Evolutionary conservation across 1,140 invertebrate genomes (phyloP).

Genomic region (Ceratina japonica): DNA sequence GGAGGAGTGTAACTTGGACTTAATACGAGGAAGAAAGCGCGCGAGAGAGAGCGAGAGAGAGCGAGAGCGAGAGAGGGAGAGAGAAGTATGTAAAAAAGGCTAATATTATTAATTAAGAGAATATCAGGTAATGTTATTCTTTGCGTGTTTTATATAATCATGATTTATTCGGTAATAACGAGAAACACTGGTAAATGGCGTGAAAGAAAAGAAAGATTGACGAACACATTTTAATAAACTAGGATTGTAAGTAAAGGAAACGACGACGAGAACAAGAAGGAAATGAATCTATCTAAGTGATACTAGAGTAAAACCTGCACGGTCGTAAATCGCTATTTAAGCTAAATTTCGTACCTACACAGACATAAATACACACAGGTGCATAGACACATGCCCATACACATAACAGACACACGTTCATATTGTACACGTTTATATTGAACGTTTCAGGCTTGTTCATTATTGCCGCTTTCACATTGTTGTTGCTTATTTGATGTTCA

Average conservation of each 20-base stretch:
- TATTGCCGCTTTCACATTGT: slow-evolving; percentile 22
- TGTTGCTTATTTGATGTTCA: slow-evolving; percentile 16
- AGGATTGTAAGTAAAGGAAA: slow-evolving; percentile 64
- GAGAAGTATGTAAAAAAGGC: slow-evolving; percentile 64
- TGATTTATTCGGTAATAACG: slow-evolving; percentile 68
- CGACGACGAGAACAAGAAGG: slow-evolving; percentile 35
- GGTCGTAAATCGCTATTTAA: slow-evolving; percentile 63
- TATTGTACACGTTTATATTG: slow-evolving; percentile 66
- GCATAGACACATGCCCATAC: slow-evolving; percentile 51
- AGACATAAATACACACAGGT: neutral
- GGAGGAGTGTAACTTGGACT: slow-evolving; percentile 63
- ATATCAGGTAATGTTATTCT: slow-evolving; percentile 70
- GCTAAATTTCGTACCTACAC: slow-evolving; percentile 58
- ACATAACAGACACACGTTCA: slow-evolving; percentile 36
- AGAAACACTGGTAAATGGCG: slow-evolving; percentile 62
- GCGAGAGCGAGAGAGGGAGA: neutral
- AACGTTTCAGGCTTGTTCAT: slow-evolving; percentile 68
- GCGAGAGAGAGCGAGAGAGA: slow-evolving; percentile 23
- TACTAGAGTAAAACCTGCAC: slow-evolving; percentile 65
- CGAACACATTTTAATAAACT: slow-evolving; percentile 55
- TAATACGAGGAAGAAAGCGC: slow-evolving; percentile 56
- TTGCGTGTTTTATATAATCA: slow-evolving; percentile 70
- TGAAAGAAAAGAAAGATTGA: slow-evolving; percentile 57
- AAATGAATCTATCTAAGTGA: slow-evolving; percentile 66
- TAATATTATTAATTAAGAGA: slow-evolving; percentile 64